A percentile compares a stretch with the other conserved stretches of the same genome.
phyloP scores from a whole-genome alignment of 1,140 invertebrate species.

The Bombus waltoni region DNA sequence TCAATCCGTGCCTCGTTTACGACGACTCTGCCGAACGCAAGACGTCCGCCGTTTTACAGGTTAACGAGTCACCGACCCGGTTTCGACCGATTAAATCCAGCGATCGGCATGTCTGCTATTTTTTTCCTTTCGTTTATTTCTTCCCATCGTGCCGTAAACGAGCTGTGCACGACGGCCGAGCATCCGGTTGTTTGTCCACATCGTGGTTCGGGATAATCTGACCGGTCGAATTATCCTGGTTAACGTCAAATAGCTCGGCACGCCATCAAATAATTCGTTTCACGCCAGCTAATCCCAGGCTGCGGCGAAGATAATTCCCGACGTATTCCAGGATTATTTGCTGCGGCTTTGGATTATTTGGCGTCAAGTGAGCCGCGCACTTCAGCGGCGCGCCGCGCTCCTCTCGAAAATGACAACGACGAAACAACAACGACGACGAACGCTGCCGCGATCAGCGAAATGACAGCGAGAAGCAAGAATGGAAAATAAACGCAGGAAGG shows the following conservation, averaged over 20 bases:
- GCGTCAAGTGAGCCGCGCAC: constrained; percentile 31
- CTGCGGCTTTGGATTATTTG: constrained; percentile 47
- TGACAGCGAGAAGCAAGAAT: neutral
- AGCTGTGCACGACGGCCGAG: neutral
- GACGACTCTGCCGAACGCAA: neutral
- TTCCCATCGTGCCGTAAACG: neutral
- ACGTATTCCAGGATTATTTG: constrained; percentile 51
- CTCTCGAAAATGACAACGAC: neutral
- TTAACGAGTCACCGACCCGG: neutral
- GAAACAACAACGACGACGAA: neutral
- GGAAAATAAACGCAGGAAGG: too few relatives aligned
- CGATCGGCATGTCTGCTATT: too few relatives aligned
- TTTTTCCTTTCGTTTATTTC: neutral
- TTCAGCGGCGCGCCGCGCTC: neutral
- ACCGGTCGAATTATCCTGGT: constrained; percentile 47
- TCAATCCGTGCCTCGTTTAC: neutral
- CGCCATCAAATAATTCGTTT: constrained; percentile 52
- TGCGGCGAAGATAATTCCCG: constrained; percentile 49
- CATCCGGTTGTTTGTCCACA: constrained; percentile 35
- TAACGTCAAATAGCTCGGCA: constrained; percentile 54
- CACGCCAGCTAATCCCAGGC: constrained; percentile 47
- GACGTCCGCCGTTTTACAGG: too few relatives aligned
- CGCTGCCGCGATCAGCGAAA: too few relatives aligned
- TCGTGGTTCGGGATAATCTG: constrained; percentile 39
- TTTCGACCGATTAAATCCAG: neutral